These are phyloP conservation scores for Tethea ocularis DNA, from an alignment of 2,888 invertebrate species.

Conservation along the genomic window DNA sequence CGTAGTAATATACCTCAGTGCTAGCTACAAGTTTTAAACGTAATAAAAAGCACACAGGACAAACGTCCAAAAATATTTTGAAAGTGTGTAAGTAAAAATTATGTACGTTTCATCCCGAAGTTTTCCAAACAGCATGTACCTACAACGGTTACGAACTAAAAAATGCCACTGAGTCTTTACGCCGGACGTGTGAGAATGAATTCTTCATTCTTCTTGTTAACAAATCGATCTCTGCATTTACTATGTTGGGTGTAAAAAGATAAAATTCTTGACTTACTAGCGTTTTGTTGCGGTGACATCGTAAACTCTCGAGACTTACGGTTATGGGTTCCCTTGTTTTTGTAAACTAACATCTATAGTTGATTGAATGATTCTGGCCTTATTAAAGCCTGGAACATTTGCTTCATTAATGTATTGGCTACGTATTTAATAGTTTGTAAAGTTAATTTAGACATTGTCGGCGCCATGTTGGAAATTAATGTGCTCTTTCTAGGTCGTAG, in stretches of 20 bases:
- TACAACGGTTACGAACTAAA: background rate
- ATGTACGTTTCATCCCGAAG: background rate
- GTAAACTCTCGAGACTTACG: slow-evolving; percentile 10
- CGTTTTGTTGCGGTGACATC: slow-evolving; percentile 9
- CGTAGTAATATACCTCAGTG: no score
- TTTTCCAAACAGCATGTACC: background rate
- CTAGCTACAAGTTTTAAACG: background rate
- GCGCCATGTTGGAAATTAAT: background rate
- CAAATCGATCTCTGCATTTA: slow-evolving; percentile 9
- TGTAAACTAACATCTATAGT: slow-evolving; percentile 7
- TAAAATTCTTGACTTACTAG: slow-evolving; percentile 11
- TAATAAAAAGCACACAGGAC: background rate
- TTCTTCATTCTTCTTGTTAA: slow-evolving; percentile 3
- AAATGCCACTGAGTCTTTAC: no score
- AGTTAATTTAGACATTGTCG: background rate
- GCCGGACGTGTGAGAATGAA: background rate
- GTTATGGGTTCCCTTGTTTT: slow-evolving; percentile 7
- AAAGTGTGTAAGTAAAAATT: background rate
- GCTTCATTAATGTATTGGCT: background rate
- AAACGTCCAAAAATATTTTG: background rate
- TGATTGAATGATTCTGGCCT: slow-evolving; percentile 8
- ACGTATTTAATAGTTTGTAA: background rate
- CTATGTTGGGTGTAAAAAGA: slow-evolving; percentile 9
- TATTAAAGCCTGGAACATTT: background rate
- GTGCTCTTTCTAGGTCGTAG: slow-evolving; percentile 1